Conservation (phyloP, 2,797 vertebrate genomes). For the Enteromius fasciolatus region DNA sequence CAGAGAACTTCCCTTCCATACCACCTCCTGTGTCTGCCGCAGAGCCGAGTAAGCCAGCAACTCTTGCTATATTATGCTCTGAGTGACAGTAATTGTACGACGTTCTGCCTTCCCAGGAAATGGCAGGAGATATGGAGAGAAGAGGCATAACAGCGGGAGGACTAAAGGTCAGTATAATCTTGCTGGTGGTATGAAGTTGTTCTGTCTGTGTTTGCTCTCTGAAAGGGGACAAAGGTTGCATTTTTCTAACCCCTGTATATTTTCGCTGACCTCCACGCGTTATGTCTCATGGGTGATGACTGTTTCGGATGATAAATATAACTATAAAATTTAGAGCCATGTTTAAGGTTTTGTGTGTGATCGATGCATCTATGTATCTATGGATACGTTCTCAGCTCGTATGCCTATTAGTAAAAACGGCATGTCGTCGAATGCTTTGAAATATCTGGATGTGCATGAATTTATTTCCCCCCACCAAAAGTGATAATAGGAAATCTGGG, state of each 20-base stretch:
- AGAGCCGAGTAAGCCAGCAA: constrained; percentile 6
- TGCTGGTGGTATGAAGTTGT: constrained; percentile 45
- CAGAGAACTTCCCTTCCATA: not conserved
- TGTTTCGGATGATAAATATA: constrained; percentile 34
- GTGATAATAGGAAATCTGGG: not conserved
- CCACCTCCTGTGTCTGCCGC: not conserved
- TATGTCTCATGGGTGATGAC: not conserved
- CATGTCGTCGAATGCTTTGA: not conserved
- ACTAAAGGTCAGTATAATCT: constrained; percentile 48
- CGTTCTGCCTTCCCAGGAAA: constrained; percentile 30
- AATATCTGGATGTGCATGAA: not conserved
- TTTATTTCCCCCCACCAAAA: not conserved
- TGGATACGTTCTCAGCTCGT: constrained; percentile 5
- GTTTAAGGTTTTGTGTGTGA: not conserved
- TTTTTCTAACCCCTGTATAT: constrained; percentile 32
- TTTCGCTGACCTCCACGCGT: not conserved
- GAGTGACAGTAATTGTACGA: constrained; percentile 56
- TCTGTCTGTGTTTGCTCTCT: constrained; percentile 48
- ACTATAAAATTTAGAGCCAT: not conserved
- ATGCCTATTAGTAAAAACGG: not conserved
- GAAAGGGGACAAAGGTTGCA: constrained; percentile 22
- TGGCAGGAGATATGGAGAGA: constrained; percentile 37
- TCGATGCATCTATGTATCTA: constrained; percentile 3
- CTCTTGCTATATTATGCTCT: constrained; percentile 30
- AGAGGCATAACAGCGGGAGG: constrained; percentile 38